Evolutionary conservation across 2,888 invertebrate species (phyloP).

Genomic region (Macaria notata): DNA sequence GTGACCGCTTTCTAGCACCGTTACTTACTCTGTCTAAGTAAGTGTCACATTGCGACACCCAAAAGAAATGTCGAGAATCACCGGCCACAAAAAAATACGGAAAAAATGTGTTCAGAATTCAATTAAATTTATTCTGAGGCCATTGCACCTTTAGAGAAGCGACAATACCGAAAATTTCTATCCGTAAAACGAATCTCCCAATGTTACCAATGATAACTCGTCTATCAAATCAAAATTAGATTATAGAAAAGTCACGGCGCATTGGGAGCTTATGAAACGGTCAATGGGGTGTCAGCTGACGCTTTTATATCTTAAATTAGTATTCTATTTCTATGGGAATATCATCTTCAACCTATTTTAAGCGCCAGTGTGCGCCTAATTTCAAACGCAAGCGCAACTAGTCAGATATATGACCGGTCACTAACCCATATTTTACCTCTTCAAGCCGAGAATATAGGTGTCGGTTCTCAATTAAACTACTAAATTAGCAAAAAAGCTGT

Average conservation of each 20-base stretch:
- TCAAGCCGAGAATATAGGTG: constrained; percentile 38
- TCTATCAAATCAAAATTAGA: constrained; percentile 76
- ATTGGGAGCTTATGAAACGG: constrained; percentile 70
- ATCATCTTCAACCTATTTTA: constrained; percentile 32
- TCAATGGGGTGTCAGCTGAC: constrained; percentile 70
- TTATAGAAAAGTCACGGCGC: constrained; percentile 70
- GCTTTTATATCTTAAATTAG: constrained; percentile 70
- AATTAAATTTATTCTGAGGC: constrained; percentile 69
- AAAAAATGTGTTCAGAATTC: constrained; percentile 67
- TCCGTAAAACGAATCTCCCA: constrained; percentile 57
- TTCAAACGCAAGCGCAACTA: constrained; percentile 27
- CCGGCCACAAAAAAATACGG: constrained; percentile 43
- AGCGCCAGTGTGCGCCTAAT: constrained; percentile 39
- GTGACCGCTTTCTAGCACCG: constrained; percentile 43
- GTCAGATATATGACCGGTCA: constrained; percentile 34
- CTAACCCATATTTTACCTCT: constrained; percentile 33
- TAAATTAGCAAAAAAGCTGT: constrained; percentile 60
- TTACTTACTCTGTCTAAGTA: constrained; percentile 42
- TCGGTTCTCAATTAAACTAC: constrained; percentile 54
- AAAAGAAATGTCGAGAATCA: constrained; percentile 49
- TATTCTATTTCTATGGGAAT: constrained; percentile 68
- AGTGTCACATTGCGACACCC: constrained; percentile 42
- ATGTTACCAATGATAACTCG: constrained; percentile 61
- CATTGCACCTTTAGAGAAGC: constrained; percentile 58
- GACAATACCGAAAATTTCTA: constrained; percentile 72